Conservation (phyloP, 2,113 vertebrate genomes). For the Sciurus niger region DNA sequence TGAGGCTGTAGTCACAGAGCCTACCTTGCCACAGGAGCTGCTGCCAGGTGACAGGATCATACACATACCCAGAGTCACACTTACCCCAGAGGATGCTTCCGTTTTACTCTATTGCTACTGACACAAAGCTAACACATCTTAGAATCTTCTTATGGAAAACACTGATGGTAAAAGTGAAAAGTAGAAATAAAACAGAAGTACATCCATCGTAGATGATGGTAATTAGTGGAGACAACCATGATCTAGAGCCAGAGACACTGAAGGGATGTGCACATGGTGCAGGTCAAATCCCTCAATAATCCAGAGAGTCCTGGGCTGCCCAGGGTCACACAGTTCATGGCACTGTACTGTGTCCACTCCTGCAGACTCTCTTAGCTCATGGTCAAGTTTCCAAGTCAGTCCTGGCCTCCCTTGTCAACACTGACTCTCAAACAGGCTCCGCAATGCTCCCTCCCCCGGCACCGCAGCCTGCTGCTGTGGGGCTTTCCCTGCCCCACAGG, state of each 20-base stretch:
- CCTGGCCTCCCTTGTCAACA: not conserved
- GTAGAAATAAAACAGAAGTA: conserved; percentile 54
- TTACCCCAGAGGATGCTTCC: not conserved
- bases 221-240: not conserved
- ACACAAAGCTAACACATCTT: conserved; percentile 91
- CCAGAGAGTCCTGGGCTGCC: not conserved
- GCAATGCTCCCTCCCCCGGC: fast-evolving
- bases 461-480: too few relatives aligned
- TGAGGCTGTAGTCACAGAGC: too few relatives aligned
- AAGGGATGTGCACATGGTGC: fast-evolving
- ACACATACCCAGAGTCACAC: not conserved
- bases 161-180: not conserved
- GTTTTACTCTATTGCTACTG: conserved; percentile 89
- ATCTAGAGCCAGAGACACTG: not conserved
- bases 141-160: conserved; percentile 91
- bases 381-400: not conserved
- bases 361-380: not conserved
- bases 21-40: too few relatives aligned
- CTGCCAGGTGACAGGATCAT: not conserved
- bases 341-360: not conserved
- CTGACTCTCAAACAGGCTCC: not conserved
- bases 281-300: not conserved
- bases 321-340: not conserved
- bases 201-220: not conserved
- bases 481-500: not conserved